Base-by-base conservation (phyloP, 2,888 invertebrate genomes). In the Hypercompe scribonia region DNA sequence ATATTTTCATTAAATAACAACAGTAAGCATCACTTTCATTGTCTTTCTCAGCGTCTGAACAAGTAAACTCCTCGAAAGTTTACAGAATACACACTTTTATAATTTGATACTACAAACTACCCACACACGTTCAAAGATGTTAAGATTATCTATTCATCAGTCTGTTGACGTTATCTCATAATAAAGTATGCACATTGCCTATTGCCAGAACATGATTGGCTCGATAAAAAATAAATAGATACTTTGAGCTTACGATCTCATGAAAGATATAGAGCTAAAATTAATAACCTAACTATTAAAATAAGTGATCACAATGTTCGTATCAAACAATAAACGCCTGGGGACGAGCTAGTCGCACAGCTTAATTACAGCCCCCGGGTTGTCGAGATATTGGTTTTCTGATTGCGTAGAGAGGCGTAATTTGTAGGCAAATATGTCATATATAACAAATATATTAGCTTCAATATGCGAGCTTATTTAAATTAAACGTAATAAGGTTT, bases 311-410 rank as follows among this genome's bases (percentile, higher is more conserved):
- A 42, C 46, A 68, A 72, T 50, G 68, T 74, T 73, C 68, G 24
- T 24, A 33, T 54, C 58, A 76, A 75, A 77, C 75, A 78, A 81
- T 77, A 74, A 82, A 78, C 73, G 81, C 70, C 76, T 67, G 72
- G 78, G 76, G 78, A 73, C 68, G 28, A 31, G 68, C 65, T 79
- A 74, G 77, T 58, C 73, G 69, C 72, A 73, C 76, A 77, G 85
- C 72, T 79, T 82, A 85, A 86, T 87, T 83, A 82, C 77, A 69
- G 72, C 76, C 77, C 66, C 67, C 75, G 77, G 83, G 83, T 79
- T 78, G 78, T 58, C n/a, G 72, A 68, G 76, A 84, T 86, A 87
- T 88, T 87, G 85, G 83, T 79, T 86, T 84, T 84, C 80, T 82
- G 84, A 85, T 85, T 83, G 83, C 79, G 75, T 66, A 73, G 63